These are phyloP conservation scores for Andricus grossulariae DNA, from an alignment of 1,140 invertebrate species.

Conservation along the genomic window DNA sequence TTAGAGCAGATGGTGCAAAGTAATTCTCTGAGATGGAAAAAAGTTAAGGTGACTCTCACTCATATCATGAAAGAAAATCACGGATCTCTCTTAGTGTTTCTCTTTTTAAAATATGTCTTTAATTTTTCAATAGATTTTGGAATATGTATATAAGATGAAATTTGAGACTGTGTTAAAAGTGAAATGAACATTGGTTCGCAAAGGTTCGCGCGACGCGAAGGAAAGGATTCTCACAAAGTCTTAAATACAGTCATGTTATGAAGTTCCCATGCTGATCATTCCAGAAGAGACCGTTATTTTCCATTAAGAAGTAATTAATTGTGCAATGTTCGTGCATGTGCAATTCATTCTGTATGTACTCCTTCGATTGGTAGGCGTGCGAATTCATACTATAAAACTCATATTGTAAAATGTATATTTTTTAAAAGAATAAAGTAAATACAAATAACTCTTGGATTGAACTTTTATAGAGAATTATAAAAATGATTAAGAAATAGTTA, in stretches of 20 bases:
- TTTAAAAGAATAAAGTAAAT: no score
- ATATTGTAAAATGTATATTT: not conserved
- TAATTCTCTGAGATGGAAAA: not conserved
- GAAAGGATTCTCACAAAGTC: slow-evolving; percentile 43
- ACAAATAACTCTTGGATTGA: no score
- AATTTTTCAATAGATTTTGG: not conserved
- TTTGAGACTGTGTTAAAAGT: slow-evolving; percentile 25
- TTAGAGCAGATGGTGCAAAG: not conserved
- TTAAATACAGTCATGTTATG: slow-evolving; percentile 54
- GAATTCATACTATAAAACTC: slow-evolving; percentile 37
- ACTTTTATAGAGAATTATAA: no score
- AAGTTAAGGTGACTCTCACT: not conserved
- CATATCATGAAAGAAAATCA: not conserved
- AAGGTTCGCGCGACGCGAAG: slow-evolving; percentile 33
- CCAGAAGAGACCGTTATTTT: slow-evolving; percentile 60
- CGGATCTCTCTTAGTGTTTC: not conserved
- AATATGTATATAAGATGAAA: slow-evolving; percentile 14
- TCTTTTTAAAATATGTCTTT: no score
- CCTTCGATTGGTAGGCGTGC: slow-evolving; percentile 54
- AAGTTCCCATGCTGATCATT: slow-evolving; percentile 57
- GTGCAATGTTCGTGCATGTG: slow-evolving; percentile 60
- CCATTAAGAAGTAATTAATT: slow-evolving; percentile 58
- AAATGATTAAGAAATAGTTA: no score
- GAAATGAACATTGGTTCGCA: slow-evolving; percentile 30
- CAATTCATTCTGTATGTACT: slow-evolving; percentile 53